These are phyloP conservation scores for Gallinago solitaria DNA, from an alignment of 2,797 vertebrate species.

Conservation along the genomic window DNA sequence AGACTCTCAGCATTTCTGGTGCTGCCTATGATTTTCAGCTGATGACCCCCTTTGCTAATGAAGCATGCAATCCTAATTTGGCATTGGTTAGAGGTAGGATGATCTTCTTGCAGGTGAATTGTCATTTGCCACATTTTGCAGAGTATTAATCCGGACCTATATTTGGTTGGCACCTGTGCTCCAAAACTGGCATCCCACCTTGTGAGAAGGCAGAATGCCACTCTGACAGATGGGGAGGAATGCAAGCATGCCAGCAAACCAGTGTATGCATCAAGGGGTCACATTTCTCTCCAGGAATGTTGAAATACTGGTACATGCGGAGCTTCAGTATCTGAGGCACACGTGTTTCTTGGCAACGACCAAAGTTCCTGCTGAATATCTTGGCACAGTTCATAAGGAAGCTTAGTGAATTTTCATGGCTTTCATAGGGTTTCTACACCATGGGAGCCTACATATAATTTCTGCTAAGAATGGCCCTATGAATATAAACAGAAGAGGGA, in stretches of 20 bases:
- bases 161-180: constrained; percentile 65
- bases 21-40: constrained; percentile 44
- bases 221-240: constrained; percentile 66
- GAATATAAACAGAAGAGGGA: constrained; percentile 64
- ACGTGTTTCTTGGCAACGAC: constrained; percentile 68
- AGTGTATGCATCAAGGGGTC: constrained; percentile 58
- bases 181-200: constrained; percentile 53
- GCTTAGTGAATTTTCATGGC: constrained; percentile 66
- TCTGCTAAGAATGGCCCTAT: constrained; percentile 60
- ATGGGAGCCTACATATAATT: constrained; percentile 62
- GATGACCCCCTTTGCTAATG: constrained; percentile 60
- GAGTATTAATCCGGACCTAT: constrained; percentile 48
- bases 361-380: constrained; percentile 60
- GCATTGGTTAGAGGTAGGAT: constrained; percentile 13
- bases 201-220: constrained; percentile 61
- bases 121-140: constrained; percentile 60
- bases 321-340: constrained; percentile 62
- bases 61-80: constrained; percentile 61
- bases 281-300: constrained; percentile 69
- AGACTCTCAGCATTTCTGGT: constrained; percentile 29
- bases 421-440: constrained; percentile 58
- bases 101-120: constrained; percentile 52
- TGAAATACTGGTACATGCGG: constrained; percentile 64
- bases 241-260: constrained; percentile 51
- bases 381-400: constrained; percentile 56